Base-by-base conservation (phyloP, 2,113 vertebrate genomes). In the Eublepharis macularius region DNA sequence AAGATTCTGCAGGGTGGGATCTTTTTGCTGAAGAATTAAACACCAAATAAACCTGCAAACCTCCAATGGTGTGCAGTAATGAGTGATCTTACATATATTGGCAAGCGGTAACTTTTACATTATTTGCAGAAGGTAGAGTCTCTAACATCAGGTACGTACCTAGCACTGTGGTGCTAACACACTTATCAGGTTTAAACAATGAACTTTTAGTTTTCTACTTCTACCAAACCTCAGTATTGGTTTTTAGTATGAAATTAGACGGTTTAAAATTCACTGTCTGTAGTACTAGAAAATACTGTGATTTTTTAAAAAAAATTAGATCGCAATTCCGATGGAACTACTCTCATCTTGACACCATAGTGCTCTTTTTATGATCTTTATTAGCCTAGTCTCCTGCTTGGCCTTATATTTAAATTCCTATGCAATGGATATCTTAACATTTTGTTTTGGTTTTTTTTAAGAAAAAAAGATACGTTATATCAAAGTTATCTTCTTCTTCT, bases 321-420 rank as follows among this genome's bases (percentile, higher is more conserved):
- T 86, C 81, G 92, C 93, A 95, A 95, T 94, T 95, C 94, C 94
- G 92, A 94, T 92, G 94, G 92, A 94, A 92, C 95, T 90, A 89
- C 89, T 95, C 84, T 95, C 60, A 91, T 96, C 92, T 94, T 95
- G 93, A 96, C 95, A 96, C 95, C 95, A 88, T 92, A 95, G 95
- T 96, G 95, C 96, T 94, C 96, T 96, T 96, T 89, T 90, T 95
- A 94, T 80, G 86, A 95, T 94, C 92, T 91, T 93, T 93, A 66
- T 89, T 94, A 94, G 94, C 94, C 95, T 93, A 94, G 90, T 95
- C 94, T 94, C 88, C 94, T 96, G 96, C 94, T 96, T 96, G 94
- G 96, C 97, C 96, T 97, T 97, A 97, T 96, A 96, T 96, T 97
- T 96, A 97, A 96, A 95, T 96, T 91, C 95, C 96, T 97, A 97